Base-by-base conservation (phyloP, 2,888 invertebrate genomes). In the Prosapia bicincta region DNA sequence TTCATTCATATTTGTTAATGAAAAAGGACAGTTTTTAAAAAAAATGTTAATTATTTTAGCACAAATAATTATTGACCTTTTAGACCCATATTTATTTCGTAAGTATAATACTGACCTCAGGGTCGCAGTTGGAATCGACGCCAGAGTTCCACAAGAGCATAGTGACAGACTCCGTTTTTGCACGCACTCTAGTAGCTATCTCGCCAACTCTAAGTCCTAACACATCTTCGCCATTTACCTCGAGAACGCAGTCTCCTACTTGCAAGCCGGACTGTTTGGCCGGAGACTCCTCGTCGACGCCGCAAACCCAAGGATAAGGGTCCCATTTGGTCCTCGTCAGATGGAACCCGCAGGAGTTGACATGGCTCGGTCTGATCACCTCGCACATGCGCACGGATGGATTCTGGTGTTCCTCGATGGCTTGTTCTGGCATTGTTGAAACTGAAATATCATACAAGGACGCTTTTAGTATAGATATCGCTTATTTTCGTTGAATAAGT, bases 221-320 rank as follows among this genome's bases (percentile, higher is more conserved):
- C 5, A 82, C 80, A 32, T 81, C 81, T 71, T 81, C 81, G 38
- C 82, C 82, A 76, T 82, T 82, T 38, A 82, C 82, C 70, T 81
- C 81, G 24, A 82, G 78, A 23, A 82, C 80, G 70, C 81, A 82
- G 78, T 82, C 82, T 23, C 82, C 82, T 6, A 80, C 78, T 38
- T 75, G 79, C 26, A 82, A 78, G 15, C 82, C 82, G 15, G 81
- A 81, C 20, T 72, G 76, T 66, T 79, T 78, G 13, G 82, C 82
- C 26, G 81, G 79, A 1, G 82, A 81, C 6, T 77, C 80, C 3
- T 70, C 78, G 54, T 82, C 82, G n/a, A 82, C 82, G 13, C 79
- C 81, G 73, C 79, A 80, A 30, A 82, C 81, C 82, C 82, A 81
- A 15, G 82, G 82, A 77, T 82, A 82, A 1, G 82, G 81, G 70